Conservation (phyloP, 53 echinoderm and acorn worm genomes). For the Temnopleurus reevesii region DNA sequence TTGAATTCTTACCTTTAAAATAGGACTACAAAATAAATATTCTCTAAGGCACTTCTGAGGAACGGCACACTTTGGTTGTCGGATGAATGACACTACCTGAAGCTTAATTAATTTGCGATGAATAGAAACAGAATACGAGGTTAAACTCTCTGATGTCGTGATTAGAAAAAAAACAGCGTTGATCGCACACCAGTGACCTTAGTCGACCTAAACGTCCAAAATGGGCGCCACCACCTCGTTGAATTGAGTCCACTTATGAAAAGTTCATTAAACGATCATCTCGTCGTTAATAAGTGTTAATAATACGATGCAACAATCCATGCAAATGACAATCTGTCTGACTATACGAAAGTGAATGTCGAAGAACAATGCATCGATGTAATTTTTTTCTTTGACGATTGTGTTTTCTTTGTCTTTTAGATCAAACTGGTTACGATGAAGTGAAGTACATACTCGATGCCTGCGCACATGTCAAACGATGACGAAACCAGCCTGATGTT, state of each 20-base stretch:
- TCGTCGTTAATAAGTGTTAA: not conserved
- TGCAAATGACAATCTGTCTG: not conserved
- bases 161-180: too few relatives aligned
- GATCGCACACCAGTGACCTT: not conserved
- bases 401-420: conserved; percentile 11
- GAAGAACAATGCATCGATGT: not conserved
- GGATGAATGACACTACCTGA: not conserved
- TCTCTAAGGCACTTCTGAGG: not conserved
- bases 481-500: conserved; percentile 21
- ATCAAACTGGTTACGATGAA: conserved; percentile 8
- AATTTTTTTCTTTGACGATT: not conserved
- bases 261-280: not conserved
- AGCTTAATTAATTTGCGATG: not conserved
- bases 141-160: not conserved
- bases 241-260: not conserved
- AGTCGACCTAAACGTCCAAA: not conserved
- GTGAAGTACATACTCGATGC: not conserved
- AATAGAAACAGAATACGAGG: not conserved
- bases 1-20: not conserved
- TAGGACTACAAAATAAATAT: not conserved
- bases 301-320: not conserved
- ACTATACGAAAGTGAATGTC: not conserved
- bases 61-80: not conserved
- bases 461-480: not conserved
- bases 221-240: not conserved